Percentiles rank a stretch among this genome's conserved stretches.
phyloP scores from a whole-genome alignment of 2,888 invertebrate genomes.

The Andrena chrysosceles region DNA sequence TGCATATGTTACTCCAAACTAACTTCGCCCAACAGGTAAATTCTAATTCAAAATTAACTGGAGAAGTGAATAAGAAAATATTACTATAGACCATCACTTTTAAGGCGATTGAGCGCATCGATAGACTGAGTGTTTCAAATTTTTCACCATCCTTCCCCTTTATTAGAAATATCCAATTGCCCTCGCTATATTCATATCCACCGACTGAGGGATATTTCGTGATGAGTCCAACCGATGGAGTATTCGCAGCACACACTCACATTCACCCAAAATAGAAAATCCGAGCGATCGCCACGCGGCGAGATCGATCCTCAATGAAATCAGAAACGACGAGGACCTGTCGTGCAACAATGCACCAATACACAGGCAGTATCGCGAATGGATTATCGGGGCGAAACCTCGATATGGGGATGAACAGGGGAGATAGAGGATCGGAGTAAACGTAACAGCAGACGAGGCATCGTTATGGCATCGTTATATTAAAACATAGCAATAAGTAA shows the following conservation, averaged over 20 bases:
- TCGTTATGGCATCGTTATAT: conserved; percentile 81
- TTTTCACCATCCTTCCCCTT: background rate
- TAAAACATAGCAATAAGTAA: conserved; percentile 81
- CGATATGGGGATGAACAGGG: conserved; percentile 38
- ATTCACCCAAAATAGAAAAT: conserved; percentile 6
- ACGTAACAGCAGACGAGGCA: conserved; percentile 73
- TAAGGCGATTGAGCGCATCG: background rate
- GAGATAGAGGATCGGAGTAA: conserved; percentile 73
- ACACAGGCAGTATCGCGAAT: conserved; percentile 51
- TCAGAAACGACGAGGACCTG: conserved; percentile 3
- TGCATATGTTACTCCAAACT: no score
- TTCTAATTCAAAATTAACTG: no score
- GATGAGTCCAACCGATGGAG: background rate
- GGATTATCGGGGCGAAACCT: conserved; percentile 69
- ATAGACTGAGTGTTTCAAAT: background rate
- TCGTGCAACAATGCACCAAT: conserved; percentile 26
- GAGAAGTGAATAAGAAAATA: no score
- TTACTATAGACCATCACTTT: no score
- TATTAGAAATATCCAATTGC: conserved; percentile 1
- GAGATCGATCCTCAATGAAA: conserved; percentile 9
- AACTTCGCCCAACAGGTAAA: no score
- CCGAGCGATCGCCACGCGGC: background rate
- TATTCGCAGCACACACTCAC: background rate
- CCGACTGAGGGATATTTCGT: background rate
- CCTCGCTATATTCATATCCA: background rate